Evolutionary conservation across 1,140 invertebrate genomes (phyloP).

Genomic region (Pseudomyrmex dendroicus): DNA sequence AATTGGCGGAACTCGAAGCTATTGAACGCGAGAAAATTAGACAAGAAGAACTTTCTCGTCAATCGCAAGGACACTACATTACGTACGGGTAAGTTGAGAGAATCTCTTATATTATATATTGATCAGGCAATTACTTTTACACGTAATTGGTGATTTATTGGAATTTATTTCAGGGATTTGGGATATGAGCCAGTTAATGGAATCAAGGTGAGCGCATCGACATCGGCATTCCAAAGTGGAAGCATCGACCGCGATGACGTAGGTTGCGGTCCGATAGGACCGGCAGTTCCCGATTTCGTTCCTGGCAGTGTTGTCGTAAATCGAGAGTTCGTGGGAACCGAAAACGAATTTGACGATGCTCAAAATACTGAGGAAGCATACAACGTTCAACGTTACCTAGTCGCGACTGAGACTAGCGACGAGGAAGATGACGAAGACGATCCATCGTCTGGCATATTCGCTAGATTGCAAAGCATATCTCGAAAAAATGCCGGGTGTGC

Average conservation of each 20-base stretch:
- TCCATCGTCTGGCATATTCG: constrained; percentile 31
- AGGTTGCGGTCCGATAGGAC: constrained; percentile 67
- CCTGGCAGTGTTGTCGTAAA: constrained; percentile 62
- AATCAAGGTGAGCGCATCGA: no score
- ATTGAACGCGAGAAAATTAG: constrained; percentile 68
- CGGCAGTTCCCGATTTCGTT: constrained; percentile 65
- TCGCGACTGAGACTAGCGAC: background rate
- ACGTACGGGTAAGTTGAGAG: constrained; percentile 61
- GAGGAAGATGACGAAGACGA: constrained; percentile 34
- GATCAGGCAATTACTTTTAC: background rate
- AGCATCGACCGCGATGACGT: background rate
- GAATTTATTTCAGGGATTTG: constrained; percentile 66
- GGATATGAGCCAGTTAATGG: constrained; percentile 66
- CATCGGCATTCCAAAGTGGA: no score
- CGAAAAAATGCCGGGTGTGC: constrained; percentile 3
- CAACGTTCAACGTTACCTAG: background rate
- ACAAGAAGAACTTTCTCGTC: constrained; percentile 32
- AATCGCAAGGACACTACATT: constrained; percentile 30
- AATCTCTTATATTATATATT: background rate
- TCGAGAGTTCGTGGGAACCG: background rate
- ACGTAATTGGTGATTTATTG: no score
- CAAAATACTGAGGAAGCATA: background rate
- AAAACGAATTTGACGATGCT: background rate
- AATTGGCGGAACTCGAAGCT: constrained; percentile 71
- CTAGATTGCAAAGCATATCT: background rate